Evolutionary conservation across 1,140 invertebrate genomes (phyloP).

Genomic region (Ridgeia piscesae): DNA sequence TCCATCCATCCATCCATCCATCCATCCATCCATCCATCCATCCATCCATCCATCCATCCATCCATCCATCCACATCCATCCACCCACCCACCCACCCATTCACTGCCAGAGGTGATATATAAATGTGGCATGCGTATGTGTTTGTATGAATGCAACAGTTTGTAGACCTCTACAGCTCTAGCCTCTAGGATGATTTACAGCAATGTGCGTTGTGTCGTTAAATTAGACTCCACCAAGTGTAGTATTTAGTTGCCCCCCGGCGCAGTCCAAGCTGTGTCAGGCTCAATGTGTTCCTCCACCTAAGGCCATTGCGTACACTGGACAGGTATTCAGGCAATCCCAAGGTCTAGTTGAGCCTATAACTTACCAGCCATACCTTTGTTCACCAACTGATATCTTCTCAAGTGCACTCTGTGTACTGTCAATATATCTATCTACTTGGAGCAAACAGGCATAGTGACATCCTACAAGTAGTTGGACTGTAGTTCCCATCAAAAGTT

Average conservation of each 20-base stretch:
- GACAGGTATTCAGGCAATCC: neutral
- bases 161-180: neutral
- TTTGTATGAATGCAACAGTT: neutral
- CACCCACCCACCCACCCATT: too few relatives aligned
- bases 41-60: too few relatives aligned
- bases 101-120: neutral
- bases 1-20: too few relatives aligned
- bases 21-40: too few relatives aligned
- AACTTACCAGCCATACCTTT: neutral
- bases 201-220: neutral
- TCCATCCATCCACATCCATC: too few relatives aligned
- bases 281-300: neutral
- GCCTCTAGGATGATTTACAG: neutral
- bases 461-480: neutral
- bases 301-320: neutral
- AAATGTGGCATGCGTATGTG: neutral
- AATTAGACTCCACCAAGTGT: neutral
- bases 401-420: neutral
- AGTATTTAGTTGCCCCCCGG: neutral
- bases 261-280: neutral
- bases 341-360: neutral
- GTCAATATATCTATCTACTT: neutral
- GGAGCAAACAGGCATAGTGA: neutral
- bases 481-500: neutral
- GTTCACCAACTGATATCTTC: neutral